Percentiles rank a stretch among this genome's conserved stretches.
Evolutionary conservation across 2,797 vertebrate genomes (phyloP).

Genomic region (Holocentrus rufus): DNA sequence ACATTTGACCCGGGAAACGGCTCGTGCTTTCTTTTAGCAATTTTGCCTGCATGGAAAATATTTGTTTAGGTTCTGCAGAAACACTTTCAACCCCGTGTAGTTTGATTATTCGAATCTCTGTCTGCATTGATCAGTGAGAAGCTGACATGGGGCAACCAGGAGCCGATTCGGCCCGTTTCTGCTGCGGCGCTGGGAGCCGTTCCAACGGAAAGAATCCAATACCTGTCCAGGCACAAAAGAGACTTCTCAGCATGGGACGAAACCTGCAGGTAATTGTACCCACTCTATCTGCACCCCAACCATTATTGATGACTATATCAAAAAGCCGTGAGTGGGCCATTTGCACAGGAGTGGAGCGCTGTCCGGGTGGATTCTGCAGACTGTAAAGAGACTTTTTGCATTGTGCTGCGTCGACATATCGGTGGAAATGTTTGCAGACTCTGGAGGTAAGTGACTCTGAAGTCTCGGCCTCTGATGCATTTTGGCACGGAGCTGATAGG

Average conservation of each 20-base stretch:
- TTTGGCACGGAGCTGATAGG: constrained; percentile 16
- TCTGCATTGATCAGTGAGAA: constrained; percentile 61
- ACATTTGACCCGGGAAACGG: constrained; percentile 1
- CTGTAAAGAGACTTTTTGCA: constrained; percentile 27
- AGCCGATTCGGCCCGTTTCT: constrained; percentile 74
- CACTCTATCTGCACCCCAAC: constrained; percentile 19
- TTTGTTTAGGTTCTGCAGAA: constrained; percentile 1
- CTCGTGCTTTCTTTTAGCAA: constrained; percentile 2
- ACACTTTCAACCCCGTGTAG: background rate
- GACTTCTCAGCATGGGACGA: constrained; percentile 67
- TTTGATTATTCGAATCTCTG: constrained; percentile 12
- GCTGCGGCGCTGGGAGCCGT: constrained; percentile 54
- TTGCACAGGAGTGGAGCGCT: background rate
- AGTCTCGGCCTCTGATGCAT: constrained; percentile 1
- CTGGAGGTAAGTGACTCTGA: constrained; percentile 2
- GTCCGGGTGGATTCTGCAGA: constrained; percentile 23
- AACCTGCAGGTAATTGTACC: constrained; percentile 74
- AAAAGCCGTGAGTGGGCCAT: constrained; percentile 42
- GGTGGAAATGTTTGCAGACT: constrained; percentile 30
- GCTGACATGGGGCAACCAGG: constrained; percentile 80
- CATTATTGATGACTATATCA: constrained; percentile 66
- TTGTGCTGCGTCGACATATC: constrained; percentile 33
- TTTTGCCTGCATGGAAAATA: constrained; percentile 11
- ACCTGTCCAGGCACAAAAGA: constrained; percentile 81
- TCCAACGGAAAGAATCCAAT: constrained; percentile 74